A percentile compares a stretch with the other conserved stretches of the same genome.
Evolutionary conservation across 35 echinoderm and acorn worm species (phyloP).

Genomic region (Amphiura filiformis): DNA sequence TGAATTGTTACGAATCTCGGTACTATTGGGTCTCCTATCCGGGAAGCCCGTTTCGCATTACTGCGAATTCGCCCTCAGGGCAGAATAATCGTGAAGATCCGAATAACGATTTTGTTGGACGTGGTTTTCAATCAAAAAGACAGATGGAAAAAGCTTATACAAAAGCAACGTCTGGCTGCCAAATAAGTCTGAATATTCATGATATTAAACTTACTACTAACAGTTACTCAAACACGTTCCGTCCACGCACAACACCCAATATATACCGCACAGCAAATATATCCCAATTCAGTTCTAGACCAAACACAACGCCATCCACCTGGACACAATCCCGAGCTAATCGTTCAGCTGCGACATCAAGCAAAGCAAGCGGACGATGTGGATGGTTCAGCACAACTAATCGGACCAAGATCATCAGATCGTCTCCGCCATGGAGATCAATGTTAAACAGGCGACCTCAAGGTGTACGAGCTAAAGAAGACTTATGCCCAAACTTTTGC

Average conservation of each 20-base stretch:
- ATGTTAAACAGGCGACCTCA: constrained; percentile 48
- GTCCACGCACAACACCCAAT: not conserved
- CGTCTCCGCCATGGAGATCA: constrained; percentile 56
- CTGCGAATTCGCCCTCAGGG: not conserved
- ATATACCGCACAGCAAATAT: not conserved
- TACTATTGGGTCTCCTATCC: not conserved
- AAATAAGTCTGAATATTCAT: not conserved
- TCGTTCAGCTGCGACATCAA: no score
- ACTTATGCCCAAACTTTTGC: constrained; percentile 44
- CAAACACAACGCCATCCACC: not conserved
- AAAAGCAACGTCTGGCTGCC: not conserved
- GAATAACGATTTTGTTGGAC: not conserved
- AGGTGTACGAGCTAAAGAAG: constrained; percentile 17
- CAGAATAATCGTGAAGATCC: not conserved
- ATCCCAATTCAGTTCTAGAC: not conserved
- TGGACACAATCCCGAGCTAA: not conserved
- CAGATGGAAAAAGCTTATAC: not conserved
- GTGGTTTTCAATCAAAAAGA: not conserved
- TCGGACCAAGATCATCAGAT: constrained; percentile 21
- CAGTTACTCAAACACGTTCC: not conserved
- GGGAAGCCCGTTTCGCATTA: not conserved
- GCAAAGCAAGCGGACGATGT: not conserved
- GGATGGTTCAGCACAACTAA: constrained; percentile 44
- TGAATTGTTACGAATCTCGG: not conserved
- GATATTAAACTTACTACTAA: no score